phyloP scores from a whole-genome alignment of 2,888 invertebrate species.

The Megalurothrips usitatus region DNA sequence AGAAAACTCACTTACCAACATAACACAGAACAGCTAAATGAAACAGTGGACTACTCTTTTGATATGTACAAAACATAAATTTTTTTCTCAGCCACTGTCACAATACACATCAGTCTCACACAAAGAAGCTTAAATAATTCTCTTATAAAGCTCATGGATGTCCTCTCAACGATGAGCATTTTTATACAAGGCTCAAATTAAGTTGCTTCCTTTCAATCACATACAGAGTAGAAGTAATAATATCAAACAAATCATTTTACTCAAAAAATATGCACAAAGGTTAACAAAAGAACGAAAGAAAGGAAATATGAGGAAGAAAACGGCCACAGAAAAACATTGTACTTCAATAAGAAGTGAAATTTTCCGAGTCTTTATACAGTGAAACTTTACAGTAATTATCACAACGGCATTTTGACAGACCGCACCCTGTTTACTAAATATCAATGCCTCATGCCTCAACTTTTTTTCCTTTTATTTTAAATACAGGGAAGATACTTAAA shows the following conservation, averaged over 20 bases:
- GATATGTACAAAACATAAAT: constrained; percentile 14
- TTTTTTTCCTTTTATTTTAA: too few species aligned
- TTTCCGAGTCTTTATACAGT: background rate
- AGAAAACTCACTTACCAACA: background rate
- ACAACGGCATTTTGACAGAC: background rate
- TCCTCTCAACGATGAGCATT: too few species aligned
- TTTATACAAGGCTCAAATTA: too few species aligned
- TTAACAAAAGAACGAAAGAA: background rate
- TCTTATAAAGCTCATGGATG: too few species aligned
- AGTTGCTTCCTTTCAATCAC: too few species aligned
- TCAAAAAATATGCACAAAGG: background rate
- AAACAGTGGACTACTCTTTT: background rate
- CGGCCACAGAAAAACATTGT: background rate
- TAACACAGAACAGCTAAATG: background rate
- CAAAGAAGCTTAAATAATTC: background rate
- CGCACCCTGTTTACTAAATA: background rate
- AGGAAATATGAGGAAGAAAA: background rate
- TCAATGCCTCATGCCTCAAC: background rate
- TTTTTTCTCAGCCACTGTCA: background rate
- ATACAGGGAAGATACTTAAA: too few species aligned
- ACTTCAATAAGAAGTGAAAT: background rate
- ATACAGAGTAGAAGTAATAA: too few species aligned
- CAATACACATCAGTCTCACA: constrained; percentile 12
- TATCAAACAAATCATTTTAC: too few species aligned
- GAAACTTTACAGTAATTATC: background rate